Evolutionary conservation across 2,113 vertebrate genomes (phyloP).

Genomic region (Ciconia stormi): DNA sequence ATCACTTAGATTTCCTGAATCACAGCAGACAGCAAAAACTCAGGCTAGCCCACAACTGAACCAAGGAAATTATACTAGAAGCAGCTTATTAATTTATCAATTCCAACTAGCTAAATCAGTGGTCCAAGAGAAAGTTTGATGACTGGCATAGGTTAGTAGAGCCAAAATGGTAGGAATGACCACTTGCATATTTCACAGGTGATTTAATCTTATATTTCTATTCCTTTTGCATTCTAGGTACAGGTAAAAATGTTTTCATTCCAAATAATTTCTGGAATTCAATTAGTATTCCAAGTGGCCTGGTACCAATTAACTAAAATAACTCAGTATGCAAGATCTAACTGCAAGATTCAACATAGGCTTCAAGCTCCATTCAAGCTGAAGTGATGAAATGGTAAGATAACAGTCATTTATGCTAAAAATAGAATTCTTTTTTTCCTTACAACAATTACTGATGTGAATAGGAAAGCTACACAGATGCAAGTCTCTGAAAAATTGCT

Average conservation of each 20-base stretch:
- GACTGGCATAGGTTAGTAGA: neutral
- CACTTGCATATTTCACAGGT: neutral
- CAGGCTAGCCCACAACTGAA: neutral
- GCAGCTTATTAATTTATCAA: neutral
- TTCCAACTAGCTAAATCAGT: neutral
- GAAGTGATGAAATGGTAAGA: neutral
- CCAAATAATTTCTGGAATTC: neutral
- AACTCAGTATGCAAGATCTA: neutral
- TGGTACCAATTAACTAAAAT: neutral
- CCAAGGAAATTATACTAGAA: neutral
- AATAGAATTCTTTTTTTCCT: neutral
- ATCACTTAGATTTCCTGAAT: neutral
- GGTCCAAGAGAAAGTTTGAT: neutral
- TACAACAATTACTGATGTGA: neutral
- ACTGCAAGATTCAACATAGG: neutral
- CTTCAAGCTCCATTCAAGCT: neutral
- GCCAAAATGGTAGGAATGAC: neutral
- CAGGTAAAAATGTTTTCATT: neutral
- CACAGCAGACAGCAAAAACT: neutral
- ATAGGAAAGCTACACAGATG: constrained; percentile 8
- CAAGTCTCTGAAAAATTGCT: neutral
- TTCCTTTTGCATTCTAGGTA: neutral
- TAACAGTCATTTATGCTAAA: neutral
- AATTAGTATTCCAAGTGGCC: neutral
- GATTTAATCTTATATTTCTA: neutral